phyloP scores from a whole-genome alignment of 2,888 invertebrate genomes.

The Eupithecia abbreviata region DNA sequence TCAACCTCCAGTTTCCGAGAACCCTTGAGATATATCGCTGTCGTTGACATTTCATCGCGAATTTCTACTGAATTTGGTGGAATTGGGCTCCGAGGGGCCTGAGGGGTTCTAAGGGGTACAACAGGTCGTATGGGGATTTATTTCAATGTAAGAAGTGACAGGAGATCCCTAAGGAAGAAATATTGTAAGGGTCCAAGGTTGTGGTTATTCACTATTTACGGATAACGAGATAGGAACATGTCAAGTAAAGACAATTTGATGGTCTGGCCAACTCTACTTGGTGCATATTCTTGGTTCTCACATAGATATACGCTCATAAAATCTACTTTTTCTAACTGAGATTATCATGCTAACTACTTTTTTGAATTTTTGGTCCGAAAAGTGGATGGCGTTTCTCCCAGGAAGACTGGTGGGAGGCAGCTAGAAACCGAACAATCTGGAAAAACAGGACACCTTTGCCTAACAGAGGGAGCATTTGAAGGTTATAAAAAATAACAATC shows the following conservation, averaged over 20 bases:
- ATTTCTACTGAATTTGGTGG: slow-evolving; percentile 7
- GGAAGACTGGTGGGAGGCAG: neutral
- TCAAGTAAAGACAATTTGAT: neutral
- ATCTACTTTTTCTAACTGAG: neutral
- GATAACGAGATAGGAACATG: neutral
- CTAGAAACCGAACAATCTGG: neutral
- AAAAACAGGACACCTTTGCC: neutral
- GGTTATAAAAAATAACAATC: neutral
- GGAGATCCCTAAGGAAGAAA: slow-evolving; percentile 13
- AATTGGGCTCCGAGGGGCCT: slow-evolving; percentile 32
- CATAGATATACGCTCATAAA: neutral
- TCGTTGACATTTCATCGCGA: slow-evolving; percentile 40
- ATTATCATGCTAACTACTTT: too few species aligned
- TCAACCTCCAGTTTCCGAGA: slow-evolving; percentile 34
- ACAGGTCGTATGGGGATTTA: slow-evolving; percentile 42
- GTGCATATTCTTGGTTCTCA: neutral
- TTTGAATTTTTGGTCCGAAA: too few species aligned
- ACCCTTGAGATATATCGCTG: slow-evolving; percentile 40
- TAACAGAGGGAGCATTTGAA: neutral
- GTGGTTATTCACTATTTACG: neutral
- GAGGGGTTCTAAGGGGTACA: slow-evolving; percentile 20
- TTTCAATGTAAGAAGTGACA: slow-evolving; percentile 25
- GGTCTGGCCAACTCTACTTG: neutral
- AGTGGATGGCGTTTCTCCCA: neutral
- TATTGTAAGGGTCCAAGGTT: neutral